phyloP scores from a whole-genome alignment of 2,113 vertebrate genomes.

The Triplophysa rosa region DNA sequence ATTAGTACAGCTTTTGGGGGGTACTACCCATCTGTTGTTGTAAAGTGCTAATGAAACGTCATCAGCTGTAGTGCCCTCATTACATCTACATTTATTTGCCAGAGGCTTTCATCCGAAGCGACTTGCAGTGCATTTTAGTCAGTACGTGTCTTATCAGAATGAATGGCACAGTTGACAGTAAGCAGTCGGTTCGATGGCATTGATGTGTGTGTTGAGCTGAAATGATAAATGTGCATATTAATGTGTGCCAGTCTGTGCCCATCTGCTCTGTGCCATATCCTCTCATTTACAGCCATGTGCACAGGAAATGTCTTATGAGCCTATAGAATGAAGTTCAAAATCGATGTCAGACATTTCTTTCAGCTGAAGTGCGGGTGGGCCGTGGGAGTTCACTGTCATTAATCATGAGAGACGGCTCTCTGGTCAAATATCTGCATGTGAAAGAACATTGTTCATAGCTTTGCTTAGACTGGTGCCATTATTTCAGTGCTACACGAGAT shows the following conservation, averaged over 20 bases:
- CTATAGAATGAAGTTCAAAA: constrained; percentile 8
- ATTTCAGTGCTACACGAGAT: neutral
- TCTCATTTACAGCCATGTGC: constrained; percentile 8
- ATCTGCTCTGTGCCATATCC: constrained; percentile 65
- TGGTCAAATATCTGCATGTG: constrained; percentile 72
- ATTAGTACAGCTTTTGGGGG: no score
- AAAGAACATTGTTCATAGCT: constrained; percentile 55
- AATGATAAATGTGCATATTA: constrained; percentile 44
- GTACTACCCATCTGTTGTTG: no score
- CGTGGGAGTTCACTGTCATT: constrained; percentile 71
- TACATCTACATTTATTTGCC: no score
- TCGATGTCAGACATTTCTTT: constrained; percentile 11
- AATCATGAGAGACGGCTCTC: constrained; percentile 72
- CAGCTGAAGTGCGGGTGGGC: constrained; percentile 26
- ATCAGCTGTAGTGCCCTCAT: no score
- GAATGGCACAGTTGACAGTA: no score
- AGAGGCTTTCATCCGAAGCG: no score
- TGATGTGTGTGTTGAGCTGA: constrained; percentile 21
- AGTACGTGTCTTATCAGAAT: no score
- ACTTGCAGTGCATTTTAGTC: no score
- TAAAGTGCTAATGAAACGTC: no score
- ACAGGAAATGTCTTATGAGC: neutral
- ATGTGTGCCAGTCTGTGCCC: constrained; percentile 68
- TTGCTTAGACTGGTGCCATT: constrained; percentile 25
- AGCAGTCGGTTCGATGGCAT: neutral